Evolutionary conservation across 2,888 invertebrate genomes (phyloP), one percentile per base, ranked within the genome.

Genomic region (Agonopterix arenella): DNA sequence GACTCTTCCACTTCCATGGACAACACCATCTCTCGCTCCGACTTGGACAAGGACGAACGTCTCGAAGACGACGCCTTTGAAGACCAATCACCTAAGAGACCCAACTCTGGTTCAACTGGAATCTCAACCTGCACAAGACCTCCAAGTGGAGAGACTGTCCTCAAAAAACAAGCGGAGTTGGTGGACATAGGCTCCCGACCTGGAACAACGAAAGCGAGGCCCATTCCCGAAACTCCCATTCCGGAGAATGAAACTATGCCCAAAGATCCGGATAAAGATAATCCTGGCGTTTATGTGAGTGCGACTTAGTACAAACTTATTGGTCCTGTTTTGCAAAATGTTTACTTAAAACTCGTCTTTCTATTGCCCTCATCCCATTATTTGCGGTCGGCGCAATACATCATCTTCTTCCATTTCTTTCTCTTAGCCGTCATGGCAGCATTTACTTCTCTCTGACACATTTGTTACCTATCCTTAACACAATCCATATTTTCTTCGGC

Each of bases 251-350:
- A 73, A 4, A 53, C 63, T 0, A 43, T 75, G 1, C 89, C 86
- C 0, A 70, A 64, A 53, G 81, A 90, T 53, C 89, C 89, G 10
- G 86, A 90, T 60, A 75, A 82, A 49, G 88, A 89, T 52, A 80
- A 69, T 54, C 79, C 84, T 13, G 68, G 84, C 62, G 66, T 89
- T 56, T 58, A 57, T 60, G 88, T 89, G 59, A 77, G 84, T 72
- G 48, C 41, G 11, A 13, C 11, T 11, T 40, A 10, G 11, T 40
- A n/a, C 4, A 40, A 40, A 40, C 40, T 40, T 40, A 40, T n/a
- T 10, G 2, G 38, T 4, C 38, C 10, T 11, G 11, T 40, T 40
- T 10, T 40, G 10, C 40, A 40, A n/a, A 40, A 2, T 40, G 4
- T 40, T 40, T n/a, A n/a, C n/a, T n/a, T 40, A 40, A n/a, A 40